Conservation (phyloP, 2,113 vertebrate species). For the Neolamprologus brichardi region DNA sequence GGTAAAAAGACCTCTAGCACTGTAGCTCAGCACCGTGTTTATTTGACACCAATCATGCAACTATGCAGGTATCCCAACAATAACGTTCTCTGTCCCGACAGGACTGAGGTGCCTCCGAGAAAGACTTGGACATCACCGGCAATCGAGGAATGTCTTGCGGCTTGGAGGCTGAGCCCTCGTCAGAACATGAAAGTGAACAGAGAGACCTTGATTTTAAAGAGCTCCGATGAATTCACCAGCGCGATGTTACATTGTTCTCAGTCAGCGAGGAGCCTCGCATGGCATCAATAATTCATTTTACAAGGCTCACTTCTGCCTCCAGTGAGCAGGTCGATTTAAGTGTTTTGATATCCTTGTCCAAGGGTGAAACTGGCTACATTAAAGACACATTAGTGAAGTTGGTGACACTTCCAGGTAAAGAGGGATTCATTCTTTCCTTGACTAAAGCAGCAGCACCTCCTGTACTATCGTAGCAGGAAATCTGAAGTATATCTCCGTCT, state of each 20-base stretch:
- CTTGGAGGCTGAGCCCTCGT: constrained; percentile 36
- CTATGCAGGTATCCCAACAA: constrained; percentile 69
- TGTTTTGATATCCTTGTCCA: constrained; percentile 32
- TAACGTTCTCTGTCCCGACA: constrained; percentile 64
- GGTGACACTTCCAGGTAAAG: constrained; percentile 15
- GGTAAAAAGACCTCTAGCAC: constrained; percentile 80
- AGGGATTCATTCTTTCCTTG: background rate
- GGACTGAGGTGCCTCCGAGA: constrained; percentile 38
- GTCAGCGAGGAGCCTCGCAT: constrained; percentile 37
- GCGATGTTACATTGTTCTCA: constrained; percentile 46
- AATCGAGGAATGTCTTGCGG: constrained; percentile 44
- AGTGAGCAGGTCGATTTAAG: constrained; percentile 48
- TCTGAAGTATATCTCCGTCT: background rate
- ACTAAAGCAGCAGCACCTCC: background rate
- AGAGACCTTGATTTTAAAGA: constrained; percentile 55
- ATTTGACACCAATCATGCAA: constrained; percentile 69
- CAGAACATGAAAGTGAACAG: constrained; percentile 56
- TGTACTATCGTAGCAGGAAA: background rate
- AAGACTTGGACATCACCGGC: constrained; percentile 56
- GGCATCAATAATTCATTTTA: constrained; percentile 64
- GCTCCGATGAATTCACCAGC: constrained; percentile 34
- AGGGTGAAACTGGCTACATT: constrained; percentile 14
- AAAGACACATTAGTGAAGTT: constrained; percentile 41
- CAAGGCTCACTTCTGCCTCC: constrained; percentile 45
- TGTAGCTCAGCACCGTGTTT: constrained; percentile 64